These are phyloP conservation scores for Apotomis turbidana DNA, from an alignment of 2,888 invertebrate species.

Conservation along the genomic window DNA sequence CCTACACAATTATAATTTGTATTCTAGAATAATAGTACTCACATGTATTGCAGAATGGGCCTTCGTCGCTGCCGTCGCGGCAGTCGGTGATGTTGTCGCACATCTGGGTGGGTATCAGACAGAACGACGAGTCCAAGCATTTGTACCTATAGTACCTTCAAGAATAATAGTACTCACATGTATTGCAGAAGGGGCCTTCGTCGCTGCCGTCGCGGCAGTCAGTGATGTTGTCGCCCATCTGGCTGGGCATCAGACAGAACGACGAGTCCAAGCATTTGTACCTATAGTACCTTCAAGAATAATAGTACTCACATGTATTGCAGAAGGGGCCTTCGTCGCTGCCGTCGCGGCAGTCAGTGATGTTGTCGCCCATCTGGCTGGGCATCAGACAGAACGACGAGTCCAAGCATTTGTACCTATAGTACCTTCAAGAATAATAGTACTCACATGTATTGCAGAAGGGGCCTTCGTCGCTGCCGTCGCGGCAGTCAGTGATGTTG, in stretches of 20 bases:
- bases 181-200: constrained; percentile 81
- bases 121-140: constrained; percentile 73
- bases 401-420: constrained; percentile 61
- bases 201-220: constrained; percentile 91
- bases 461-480: constrained; percentile 88
- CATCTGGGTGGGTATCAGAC: constrained; percentile 84
- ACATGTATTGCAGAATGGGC: constrained; percentile 66
- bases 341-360: constrained; percentile 88
- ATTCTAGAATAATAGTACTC: constrained; percentile 45
- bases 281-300: too few species aligned
- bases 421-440: too few species aligned
- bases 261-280: constrained; percentile 66
- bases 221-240: constrained; percentile 86
- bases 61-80: constrained; percentile 89
- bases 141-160: too few species aligned
- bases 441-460: constrained; percentile 66
- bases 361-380: constrained; percentile 86
- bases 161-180: constrained; percentile 57
- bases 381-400: constrained; percentile 83
- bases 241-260: constrained; percentile 83
- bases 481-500: constrained; percentile 87
- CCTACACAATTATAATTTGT: too few species aligned
- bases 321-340: constrained; percentile 87
- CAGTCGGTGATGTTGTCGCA: constrained; percentile 89
- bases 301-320: constrained; percentile 55